Conservation (phyloP, 2,113 vertebrate genomes). For the Paracanthobrama guichenoti region DNA sequence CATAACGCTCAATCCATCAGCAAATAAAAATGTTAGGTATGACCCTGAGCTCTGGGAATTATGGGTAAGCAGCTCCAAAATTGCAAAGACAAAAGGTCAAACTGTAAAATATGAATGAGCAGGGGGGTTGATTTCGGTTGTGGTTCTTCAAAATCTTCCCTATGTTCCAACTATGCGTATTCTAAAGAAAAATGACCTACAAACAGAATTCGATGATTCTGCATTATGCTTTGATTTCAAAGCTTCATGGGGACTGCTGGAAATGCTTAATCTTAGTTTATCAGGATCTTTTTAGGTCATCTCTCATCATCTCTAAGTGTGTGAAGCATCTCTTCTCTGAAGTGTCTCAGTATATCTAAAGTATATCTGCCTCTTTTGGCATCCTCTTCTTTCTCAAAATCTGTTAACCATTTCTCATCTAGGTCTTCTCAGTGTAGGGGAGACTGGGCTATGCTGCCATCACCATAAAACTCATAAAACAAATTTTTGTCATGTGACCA, state of each 20-base stretch:
- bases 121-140: not conserved
- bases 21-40: conserved; percentile 30
- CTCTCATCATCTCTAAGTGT: not conserved
- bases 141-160: not conserved
- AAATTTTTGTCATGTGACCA: not conserved
- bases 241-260: not conserved
- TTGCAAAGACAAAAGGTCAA: not conserved
- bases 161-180: not conserved
- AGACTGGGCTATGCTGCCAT: not conserved
- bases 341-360: conserved; percentile 12
- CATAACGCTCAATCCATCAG: not conserved
- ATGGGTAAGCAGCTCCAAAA: conserved; percentile 13
- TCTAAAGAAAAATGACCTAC: not conserved
- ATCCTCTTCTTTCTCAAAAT: conserved; percentile 21
- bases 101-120: conserved; percentile 27
- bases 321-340: not conserved
- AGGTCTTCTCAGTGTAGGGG: not conserved
- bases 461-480: not conserved
- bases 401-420: conserved; percentile 30
- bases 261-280: not conserved
- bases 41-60: conserved; percentile 36
- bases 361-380: conserved; percentile 31
- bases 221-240: not conserved
- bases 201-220: not conserved
- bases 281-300: not conserved